Evolutionary conservation across 2,113 vertebrate species (phyloP), one percentile per base, ranked within the genome.

Genomic region (Paedocypris sp.): DNA sequence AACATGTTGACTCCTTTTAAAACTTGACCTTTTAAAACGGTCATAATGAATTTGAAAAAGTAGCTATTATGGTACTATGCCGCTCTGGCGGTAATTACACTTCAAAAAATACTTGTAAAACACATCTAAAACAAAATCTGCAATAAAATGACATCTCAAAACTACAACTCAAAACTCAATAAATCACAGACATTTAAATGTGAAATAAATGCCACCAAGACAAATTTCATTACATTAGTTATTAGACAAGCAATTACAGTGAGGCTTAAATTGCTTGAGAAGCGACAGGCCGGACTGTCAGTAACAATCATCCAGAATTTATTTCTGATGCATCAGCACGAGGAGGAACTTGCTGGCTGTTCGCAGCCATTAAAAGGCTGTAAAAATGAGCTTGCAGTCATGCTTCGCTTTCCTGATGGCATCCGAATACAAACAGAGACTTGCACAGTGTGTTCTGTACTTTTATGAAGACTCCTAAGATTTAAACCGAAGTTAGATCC

Each of bases 241-340:
- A 29, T 38, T 38, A 53, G n/a, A 38, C 32, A 3, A 16, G 22
- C 4, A 1, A 33, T 51, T 28, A 51, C 18, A 20, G 29, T 11
- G 5, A 51, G 6, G 4, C 18, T 22, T 51, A 16, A 20, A 51
- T 33, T 33, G 22, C 48, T 33, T 10, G 33, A 20, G 22, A 19
- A 33, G 12, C 2, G 15, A 50, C 20, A 36, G 15, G 53, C 9
- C 29, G 9, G 46, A 19, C 48, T 61, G 48, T 12, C 48, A 46
- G 22, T 31, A 29, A 33, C 29, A 28, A 45, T 51, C 43, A 62
- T 26, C 47, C 19, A 42, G 25, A 48, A 62, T 57, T 20, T 26
- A 28, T 15, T 62, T 39, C 42, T 56, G 58, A 61, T 54, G 41
- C 49, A 61, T 61, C 49, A 53, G 52, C 65, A 48, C 32, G 26